phyloP scores from a whole-genome alignment of 2,888 invertebrate genomes.

The Marasmarcha lunaedactyla region DNA sequence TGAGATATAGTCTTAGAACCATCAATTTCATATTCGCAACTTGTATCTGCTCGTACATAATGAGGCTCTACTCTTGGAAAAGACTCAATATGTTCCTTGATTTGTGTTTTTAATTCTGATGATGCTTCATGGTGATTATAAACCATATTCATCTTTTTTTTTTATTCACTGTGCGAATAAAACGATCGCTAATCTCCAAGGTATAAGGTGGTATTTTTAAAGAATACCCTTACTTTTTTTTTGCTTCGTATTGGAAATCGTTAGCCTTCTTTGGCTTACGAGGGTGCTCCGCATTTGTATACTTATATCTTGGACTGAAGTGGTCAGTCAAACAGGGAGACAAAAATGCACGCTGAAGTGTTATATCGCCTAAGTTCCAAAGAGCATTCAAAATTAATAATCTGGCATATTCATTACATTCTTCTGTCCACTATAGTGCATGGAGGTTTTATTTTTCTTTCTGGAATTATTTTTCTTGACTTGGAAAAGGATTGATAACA shows the following conservation, averaged over 20 bases:
- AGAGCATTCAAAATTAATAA: constrained; percentile 3
- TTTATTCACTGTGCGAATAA: constrained; percentile 10
- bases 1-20: constrained; percentile 14
- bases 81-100: constrained; percentile 13
- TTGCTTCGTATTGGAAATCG: constrained; percentile 7
- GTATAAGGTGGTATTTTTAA: constrained; percentile 15
- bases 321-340: constrained; percentile 2
- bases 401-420: constrained; percentile 3
- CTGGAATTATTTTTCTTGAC: constrained; percentile 6
- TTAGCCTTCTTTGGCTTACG: constrained; percentile 9
- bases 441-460: constrained; percentile 2
- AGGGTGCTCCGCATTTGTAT: constrained; percentile 5
- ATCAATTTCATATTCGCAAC: constrained; percentile 14
- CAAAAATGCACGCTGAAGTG: constrained; percentile 2
- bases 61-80: constrained; percentile 17
- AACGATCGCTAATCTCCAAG: constrained; percentile 10
- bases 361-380: constrained; percentile 4
- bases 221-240: constrained; percentile 13
- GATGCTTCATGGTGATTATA: constrained; percentile 12
- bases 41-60: constrained; percentile 14
- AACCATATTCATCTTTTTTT: constrained; percentile 10
- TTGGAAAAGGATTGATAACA: constrained; percentile 7
- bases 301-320: constrained; percentile 8
- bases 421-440: constrained; percentile 6
- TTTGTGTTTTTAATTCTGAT: constrained; percentile 11